Percentiles rank a stretch among this genome's conserved stretches.
phyloP scores from a whole-genome alignment of 1,140 invertebrate genomes.

The Brachionus sp. region DNA sequence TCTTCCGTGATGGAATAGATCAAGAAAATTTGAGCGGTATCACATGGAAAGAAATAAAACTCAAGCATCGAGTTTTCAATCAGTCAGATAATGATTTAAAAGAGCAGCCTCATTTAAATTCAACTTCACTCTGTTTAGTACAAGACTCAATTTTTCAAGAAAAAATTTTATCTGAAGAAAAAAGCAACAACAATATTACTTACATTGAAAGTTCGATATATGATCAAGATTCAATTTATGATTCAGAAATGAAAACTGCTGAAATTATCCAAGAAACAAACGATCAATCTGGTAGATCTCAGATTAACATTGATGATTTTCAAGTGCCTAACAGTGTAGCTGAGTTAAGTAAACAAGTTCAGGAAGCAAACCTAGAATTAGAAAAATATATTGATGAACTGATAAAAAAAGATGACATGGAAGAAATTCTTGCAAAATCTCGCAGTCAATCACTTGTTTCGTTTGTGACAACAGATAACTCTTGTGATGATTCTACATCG shows the following conservation, averaged over 20 bases:
- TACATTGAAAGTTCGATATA: slow-evolving; percentile 12
- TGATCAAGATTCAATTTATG: not conserved
- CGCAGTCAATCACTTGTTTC: slow-evolving; percentile 2
- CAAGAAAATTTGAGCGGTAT: slow-evolving; percentile 30
- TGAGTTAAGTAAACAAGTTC: not conserved
- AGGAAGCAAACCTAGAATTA: not conserved
- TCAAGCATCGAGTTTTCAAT: not conserved
- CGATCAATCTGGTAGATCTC: not conserved
- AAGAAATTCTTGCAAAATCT: not conserved
- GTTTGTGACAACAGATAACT: not conserved
- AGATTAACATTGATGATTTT: not conserved
- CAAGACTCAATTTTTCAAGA: not conserved
- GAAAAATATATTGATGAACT: not conserved
- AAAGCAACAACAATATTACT: not conserved
- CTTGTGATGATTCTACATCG: not conserved
- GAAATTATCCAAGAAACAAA: not conserved
- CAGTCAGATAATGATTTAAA: not conserved
- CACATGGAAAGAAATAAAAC: not conserved
- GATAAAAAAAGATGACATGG: not conserved
- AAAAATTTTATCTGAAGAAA: not conserved
- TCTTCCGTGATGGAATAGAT: slow-evolving; percentile 22
- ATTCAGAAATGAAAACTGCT: not conserved
- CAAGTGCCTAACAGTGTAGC: not conserved
- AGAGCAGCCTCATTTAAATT: not conserved
- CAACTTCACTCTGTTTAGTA: not conserved